A percentile compares a stretch with the other conserved stretches of the same genome.
Conservation (phyloP, 2,888 invertebrate species). For the Cacoxenus indagator region DNA sequence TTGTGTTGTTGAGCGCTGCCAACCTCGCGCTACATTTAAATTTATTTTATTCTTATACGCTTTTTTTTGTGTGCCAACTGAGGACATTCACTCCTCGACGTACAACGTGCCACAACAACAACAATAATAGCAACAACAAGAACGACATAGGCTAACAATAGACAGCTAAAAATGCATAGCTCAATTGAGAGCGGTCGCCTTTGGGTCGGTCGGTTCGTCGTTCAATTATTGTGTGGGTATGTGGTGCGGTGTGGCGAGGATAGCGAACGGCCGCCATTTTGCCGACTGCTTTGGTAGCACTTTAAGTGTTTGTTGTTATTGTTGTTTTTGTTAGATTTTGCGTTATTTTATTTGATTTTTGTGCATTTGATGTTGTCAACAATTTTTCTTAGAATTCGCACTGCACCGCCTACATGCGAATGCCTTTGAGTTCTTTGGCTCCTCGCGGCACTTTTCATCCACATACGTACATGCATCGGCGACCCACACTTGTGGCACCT, state of each 20-base stretch:
- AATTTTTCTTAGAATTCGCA: slow-evolving; percentile 14
- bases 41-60: slow-evolving; percentile 21
- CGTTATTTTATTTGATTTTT: not conserved
- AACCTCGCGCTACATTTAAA: slow-evolving; percentile 67
- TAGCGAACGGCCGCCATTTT: not conserved
- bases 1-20: slow-evolving; percentile 43
- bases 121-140: slow-evolving; percentile 37
- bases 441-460: not conserved
- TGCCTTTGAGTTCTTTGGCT: too few species aligned
- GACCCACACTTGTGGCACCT: too few species aligned
- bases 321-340: not conserved
- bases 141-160: slow-evolving; percentile 38
- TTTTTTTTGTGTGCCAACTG: slow-evolving; percentile 66
- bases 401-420: slow-evolving; percentile 1
- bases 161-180: slow-evolving; percentile 18
- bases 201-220: not conserved
- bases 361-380: not conserved
- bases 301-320: not conserved
- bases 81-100: slow-evolving; percentile 68
- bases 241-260: too few species aligned
- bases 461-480: not conserved
- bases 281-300: slow-evolving; percentile 3
- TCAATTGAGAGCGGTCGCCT: not conserved
- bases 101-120: slow-evolving; percentile 30
- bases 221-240: too few species aligned